phyloP scores from a whole-genome alignment of 2,113 vertebrate species.

The rat (Rattus norvegicus) region DNA sequence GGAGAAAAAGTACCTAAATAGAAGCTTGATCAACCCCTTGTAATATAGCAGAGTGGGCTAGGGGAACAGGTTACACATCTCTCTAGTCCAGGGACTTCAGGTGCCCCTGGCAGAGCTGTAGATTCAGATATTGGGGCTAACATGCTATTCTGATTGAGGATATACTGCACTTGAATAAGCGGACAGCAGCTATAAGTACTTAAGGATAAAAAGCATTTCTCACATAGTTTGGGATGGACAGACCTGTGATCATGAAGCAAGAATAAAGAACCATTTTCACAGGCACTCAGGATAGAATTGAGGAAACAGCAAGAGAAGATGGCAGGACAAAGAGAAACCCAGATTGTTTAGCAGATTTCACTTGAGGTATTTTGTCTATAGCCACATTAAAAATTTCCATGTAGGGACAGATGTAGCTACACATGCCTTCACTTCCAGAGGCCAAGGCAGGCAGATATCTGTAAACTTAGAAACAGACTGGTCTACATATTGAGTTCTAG shows the following conservation, averaged over 20 bases:
- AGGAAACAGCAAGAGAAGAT: background rate
- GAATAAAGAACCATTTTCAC: too few relatives aligned
- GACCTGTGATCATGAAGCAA: background rate
- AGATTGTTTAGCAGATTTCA: background rate
- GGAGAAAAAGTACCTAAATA: background rate
- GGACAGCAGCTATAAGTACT: background rate
- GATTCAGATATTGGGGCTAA: background rate
- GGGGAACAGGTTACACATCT: background rate
- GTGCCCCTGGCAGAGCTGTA: rapidly evolving
- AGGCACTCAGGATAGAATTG: too few relatives aligned
- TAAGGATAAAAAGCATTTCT: background rate
- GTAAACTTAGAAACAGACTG: background rate
- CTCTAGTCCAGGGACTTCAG: background rate
- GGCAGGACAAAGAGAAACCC: background rate
- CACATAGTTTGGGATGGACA: background rate
- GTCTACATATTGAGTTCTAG: background rate
- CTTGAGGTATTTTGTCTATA: background rate
- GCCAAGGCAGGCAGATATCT: background rate
- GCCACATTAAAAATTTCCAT: background rate
- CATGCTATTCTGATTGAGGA: background rate
- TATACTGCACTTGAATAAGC: background rate
- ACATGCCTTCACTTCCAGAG: background rate
- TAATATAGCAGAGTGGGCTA: rapidly evolving
- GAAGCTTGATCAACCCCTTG: background rate
- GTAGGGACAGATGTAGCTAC: background rate